phyloP scores from a whole-genome alignment of 1,140 invertebrate species.

The Teleogryllus occipitalis region DNA sequence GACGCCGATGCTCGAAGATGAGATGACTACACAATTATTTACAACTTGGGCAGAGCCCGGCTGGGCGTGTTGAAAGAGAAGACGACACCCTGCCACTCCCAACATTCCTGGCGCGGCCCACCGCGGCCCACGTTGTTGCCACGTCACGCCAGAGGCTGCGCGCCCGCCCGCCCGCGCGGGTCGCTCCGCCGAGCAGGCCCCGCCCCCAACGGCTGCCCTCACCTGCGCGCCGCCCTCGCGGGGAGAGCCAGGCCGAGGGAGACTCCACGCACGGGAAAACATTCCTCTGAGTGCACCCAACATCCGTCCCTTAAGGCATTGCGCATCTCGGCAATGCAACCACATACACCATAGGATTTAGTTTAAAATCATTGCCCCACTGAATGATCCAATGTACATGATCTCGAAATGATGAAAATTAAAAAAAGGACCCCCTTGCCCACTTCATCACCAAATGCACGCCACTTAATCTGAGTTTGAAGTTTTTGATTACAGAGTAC shows the following conservation, averaged over 20 bases:
- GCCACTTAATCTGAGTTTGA: too few relatives aligned
- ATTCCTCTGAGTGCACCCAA: neutral
- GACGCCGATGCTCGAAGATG: neutral
- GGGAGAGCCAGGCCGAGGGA: neutral
- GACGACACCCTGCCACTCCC: constrained; percentile 2
- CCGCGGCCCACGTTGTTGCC: neutral
- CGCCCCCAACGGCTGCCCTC: neutral
- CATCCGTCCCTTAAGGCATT: neutral
- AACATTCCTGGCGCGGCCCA: neutral
- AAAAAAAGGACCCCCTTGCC: too few relatives aligned
- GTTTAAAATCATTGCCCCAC: too few relatives aligned
- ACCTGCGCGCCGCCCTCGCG: neutral
- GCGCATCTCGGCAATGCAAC: neutral
- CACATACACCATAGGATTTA: too few relatives aligned
- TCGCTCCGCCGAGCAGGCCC: neutral
- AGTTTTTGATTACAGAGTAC: too few relatives aligned
- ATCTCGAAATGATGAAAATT: too few relatives aligned
- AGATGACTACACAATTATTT: constrained; percentile 5
- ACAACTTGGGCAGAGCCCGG: neutral
- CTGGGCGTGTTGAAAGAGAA: neutral
- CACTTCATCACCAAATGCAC: too few relatives aligned
- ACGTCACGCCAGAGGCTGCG: neutral
- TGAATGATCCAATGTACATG: too few relatives aligned
- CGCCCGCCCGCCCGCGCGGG: too few relatives aligned
- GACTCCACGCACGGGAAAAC: neutral